Conservation (phyloP, 2,797 vertebrate genomes). For the Sylvilagus floridanus region DNA sequence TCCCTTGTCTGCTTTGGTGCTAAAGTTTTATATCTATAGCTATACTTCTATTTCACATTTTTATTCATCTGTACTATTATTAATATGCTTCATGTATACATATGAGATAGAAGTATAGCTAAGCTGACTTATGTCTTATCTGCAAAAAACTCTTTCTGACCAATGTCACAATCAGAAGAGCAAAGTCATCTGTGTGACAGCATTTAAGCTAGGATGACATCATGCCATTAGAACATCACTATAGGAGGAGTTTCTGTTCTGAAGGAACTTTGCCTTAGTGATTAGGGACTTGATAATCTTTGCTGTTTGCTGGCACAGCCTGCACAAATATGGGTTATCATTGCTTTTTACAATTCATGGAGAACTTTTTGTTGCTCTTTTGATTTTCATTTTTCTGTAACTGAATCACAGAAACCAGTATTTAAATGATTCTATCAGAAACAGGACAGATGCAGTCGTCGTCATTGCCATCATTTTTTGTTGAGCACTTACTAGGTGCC, state of each 20-base stretch:
- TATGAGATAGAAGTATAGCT: conserved; percentile 18
- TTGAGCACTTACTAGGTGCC: background rate
- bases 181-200: conserved; percentile 6
- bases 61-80: no score
- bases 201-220: background rate
- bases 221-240: background rate
- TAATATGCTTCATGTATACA: no score
- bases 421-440: background rate
- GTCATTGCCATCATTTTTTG: background rate
- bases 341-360: background rate
- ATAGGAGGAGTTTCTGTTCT: conserved; percentile 23
- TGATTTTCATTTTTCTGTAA: conserved; percentile 47
- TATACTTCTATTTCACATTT: no score
- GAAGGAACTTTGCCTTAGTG: conserved; percentile 7
- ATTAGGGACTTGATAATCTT: conserved; percentile 4
- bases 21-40: background rate
- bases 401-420: background rate
- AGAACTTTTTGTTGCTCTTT: background rate
- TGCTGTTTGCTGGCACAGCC: background rate
- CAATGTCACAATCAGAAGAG: background rate
- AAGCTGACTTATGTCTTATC: background rate
- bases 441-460: background rate
- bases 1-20: background rate
- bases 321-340: background rate
- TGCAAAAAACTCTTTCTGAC: conserved; percentile 47